Conservation (phyloP, 2,888 invertebrate genomes). For the Patella caerulea region DNA sequence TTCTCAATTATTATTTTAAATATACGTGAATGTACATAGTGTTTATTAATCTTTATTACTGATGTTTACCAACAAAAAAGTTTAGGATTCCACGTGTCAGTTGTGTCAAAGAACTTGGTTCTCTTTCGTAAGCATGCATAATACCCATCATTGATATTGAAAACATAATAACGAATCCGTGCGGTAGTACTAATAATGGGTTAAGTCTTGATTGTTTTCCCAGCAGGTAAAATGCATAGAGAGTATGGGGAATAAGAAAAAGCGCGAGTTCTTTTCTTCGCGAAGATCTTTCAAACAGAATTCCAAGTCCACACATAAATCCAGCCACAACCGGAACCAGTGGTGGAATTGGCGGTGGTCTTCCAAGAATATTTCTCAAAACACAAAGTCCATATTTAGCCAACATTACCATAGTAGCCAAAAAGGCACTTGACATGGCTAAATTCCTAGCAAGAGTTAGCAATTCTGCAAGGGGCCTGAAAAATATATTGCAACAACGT, state of each 20-base stretch:
- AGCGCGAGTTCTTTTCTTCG: conserved; percentile 56
- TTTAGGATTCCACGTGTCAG: conserved; percentile 52
- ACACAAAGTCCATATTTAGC: conserved; percentile 58
- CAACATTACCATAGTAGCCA: conserved; percentile 54
- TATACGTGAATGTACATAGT: no score
- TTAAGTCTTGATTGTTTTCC: conserved; percentile 32
- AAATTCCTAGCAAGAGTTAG: conserved; percentile 48
- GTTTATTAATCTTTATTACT: no score
- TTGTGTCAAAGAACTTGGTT: conserved; percentile 53
- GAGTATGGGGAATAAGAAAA: conserved; percentile 55
- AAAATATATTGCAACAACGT: conserved; percentile 17
- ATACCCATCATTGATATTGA: conserved; percentile 57
- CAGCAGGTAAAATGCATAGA: conserved; percentile 51
- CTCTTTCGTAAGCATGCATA: conserved; percentile 63
- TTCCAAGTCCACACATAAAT: conserved; percentile 44
- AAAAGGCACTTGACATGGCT: conserved; percentile 54
- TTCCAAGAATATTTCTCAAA: conserved; percentile 44
- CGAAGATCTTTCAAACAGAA: conserved; percentile 50
- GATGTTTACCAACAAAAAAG: conserved; percentile 53
- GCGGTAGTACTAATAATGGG: conserved; percentile 36
- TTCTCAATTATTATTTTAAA: no score
- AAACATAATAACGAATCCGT: conserved; percentile 51
- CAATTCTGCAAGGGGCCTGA: conserved; percentile 50
- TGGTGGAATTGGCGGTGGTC: conserved; percentile 50
- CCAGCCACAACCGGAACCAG: conserved; percentile 53